These are phyloP conservation scores for Meloidogyne floridensis DNA, from an alignment of 1,140 invertebrate genomes.

Conservation along the genomic window DNA sequence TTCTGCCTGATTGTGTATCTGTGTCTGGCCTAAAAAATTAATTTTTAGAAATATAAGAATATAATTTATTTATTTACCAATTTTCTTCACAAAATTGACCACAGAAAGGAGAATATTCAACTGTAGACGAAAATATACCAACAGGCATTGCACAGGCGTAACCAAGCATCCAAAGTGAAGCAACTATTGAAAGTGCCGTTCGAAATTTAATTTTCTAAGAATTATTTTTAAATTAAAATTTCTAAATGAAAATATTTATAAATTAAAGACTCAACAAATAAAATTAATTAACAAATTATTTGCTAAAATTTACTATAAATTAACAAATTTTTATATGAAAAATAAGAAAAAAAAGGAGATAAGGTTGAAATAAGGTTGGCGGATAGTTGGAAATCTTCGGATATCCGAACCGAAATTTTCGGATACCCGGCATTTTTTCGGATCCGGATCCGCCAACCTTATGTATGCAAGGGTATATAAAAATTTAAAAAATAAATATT, in stretches of 20 bases:
- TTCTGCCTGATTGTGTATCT: slow-evolving; percentile 39
- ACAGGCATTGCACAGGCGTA: slow-evolving; percentile 61
- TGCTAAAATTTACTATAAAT: too few species aligned
- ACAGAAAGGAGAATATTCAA: slow-evolving; percentile 56
- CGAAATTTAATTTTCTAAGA: slow-evolving; percentile 60
- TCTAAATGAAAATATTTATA: neutral
- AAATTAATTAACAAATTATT: too few species aligned
- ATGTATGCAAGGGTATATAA: neutral
- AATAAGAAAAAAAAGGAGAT: too few species aligned
- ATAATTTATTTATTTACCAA: slow-evolving; percentile 43
- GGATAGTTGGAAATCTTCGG: too few species aligned
- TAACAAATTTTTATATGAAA: too few species aligned
- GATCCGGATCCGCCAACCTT: too few species aligned
- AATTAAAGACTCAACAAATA: too few species aligned
- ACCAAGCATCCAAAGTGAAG: slow-evolving; percentile 60
- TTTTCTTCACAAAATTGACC: slow-evolving; percentile 62
- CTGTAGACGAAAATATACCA: slow-evolving; percentile 55
- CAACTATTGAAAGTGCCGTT: slow-evolving; percentile 54
- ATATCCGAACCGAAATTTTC: too few species aligned
- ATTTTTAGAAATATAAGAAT: slow-evolving; percentile 11
- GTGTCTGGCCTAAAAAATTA: slow-evolving; percentile 57
- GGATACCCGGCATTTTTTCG: too few species aligned
- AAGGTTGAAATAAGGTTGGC: too few species aligned
- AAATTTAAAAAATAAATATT: slow-evolving; percentile 10
- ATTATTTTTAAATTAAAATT: neutral